Conservation (phyloP, 2,888 invertebrate species). For the Chalcis sispes region DNA sequence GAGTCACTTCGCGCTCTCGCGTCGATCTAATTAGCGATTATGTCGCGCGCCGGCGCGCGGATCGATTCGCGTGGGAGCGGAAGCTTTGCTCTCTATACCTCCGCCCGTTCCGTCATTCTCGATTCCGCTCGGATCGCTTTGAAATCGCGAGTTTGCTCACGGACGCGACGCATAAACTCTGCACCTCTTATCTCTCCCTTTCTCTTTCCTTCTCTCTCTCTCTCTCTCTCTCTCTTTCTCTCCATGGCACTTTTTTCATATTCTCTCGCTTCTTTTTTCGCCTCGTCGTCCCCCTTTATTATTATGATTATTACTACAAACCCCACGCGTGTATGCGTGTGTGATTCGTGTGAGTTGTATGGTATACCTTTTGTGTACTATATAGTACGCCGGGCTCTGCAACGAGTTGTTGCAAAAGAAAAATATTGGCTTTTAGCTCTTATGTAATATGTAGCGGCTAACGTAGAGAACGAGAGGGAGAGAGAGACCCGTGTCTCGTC, state of each 20-base stretch:
- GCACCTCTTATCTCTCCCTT: no score
- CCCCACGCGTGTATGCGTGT: no score
- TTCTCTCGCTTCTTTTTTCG: neutral
- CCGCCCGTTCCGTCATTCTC: no score
- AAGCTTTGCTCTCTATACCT: slow-evolving; percentile 41
- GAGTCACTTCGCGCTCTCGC: slow-evolving; percentile 32
- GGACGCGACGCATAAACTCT: neutral
- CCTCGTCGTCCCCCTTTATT: neutral
- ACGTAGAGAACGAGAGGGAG: neutral
- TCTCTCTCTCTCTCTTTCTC: neutral
- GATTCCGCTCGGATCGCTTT: slow-evolving; percentile 45
- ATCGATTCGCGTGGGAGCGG: slow-evolving; percentile 56
- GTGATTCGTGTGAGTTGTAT: no score
- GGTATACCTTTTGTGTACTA: no score
- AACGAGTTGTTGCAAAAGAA: neutral
- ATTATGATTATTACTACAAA: no score
- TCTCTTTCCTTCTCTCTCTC: neutral
- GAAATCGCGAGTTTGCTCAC: slow-evolving; percentile 41
- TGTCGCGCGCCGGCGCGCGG: slow-evolving; percentile 37
- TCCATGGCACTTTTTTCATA: neutral
- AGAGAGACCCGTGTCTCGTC: neutral
- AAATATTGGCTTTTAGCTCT: slow-evolving; percentile 13
- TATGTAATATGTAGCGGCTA: slow-evolving; percentile 3
- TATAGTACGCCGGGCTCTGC: no score
- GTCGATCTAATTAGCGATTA: slow-evolving; percentile 58